Conservation (phyloP, 2,888 invertebrate genomes). For the Cataglyphis rosenhaueri region DNA sequence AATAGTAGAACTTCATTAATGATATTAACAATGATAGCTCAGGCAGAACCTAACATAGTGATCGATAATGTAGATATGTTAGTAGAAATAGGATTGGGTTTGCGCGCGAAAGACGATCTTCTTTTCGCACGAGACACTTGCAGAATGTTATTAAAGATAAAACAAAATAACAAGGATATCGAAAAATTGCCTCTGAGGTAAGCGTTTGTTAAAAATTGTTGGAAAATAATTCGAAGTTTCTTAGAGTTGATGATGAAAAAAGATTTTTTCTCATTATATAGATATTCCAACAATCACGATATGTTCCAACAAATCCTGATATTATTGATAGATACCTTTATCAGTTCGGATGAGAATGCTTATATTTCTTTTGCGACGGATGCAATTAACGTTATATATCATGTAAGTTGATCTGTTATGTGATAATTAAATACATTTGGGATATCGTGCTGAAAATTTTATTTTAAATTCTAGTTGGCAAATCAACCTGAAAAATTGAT, state of each 20-base stretch:
- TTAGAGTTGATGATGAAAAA: slow-evolving; percentile 31
- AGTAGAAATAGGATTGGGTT: slow-evolving; percentile 90
- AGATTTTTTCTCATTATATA: slow-evolving; percentile 64
- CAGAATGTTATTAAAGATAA: slow-evolving; percentile 87
- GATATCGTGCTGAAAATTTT: slow-evolving; percentile 24
- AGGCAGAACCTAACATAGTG: slow-evolving; percentile 88
- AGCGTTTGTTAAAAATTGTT: slow-evolving; percentile 59
- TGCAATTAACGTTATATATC: slow-evolving; percentile 88
- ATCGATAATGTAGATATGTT: slow-evolving; percentile 91
- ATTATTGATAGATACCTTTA: slow-evolving; percentile 86
- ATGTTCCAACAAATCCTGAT: slow-evolving; percentile 86
- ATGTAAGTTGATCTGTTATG: slow-evolving; percentile 80
- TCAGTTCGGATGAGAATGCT: slow-evolving; percentile 84
- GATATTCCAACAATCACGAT: slow-evolving; percentile 86
- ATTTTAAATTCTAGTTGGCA: slow-evolving; percentile 85
- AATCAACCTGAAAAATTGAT: slow-evolving; percentile 87
- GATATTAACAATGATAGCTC: slow-evolving; percentile 92
- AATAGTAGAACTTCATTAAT: slow-evolving; percentile 92
- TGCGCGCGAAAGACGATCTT: slow-evolving; percentile 86
- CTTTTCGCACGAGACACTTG: slow-evolving; percentile 88
- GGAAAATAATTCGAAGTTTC: slow-evolving; percentile 16
- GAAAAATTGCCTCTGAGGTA: slow-evolving; percentile 82
- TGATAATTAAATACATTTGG: slow-evolving; percentile 13
- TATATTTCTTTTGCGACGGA: slow-evolving; percentile 88
- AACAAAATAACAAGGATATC: slow-evolving; percentile 82